Conservation (phyloP, 2,797 vertebrate genomes). For the Acestrorhynchus altus region DNA sequence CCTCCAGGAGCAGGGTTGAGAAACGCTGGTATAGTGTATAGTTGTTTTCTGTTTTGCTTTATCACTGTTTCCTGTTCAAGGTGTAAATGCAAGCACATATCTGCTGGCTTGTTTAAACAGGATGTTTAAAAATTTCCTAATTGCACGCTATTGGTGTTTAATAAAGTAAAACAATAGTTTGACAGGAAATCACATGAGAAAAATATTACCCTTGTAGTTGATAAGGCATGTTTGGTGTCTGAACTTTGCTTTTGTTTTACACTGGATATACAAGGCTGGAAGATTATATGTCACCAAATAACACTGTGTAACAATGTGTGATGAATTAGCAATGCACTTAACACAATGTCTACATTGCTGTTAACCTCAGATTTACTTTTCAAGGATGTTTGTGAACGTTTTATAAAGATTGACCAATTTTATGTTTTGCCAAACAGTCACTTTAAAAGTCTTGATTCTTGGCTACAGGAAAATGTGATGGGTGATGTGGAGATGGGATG, state of each 20-base stretch:
- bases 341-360: no score
- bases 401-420: no score
- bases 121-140: slow-evolving; percentile 19
- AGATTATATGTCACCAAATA: not conserved
- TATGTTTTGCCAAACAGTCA: no score
- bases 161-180: slow-evolving; percentile 2
- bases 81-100: not conserved
- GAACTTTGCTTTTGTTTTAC: not conserved
- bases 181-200: not conserved
- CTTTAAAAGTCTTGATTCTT: not conserved
- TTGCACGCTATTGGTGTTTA: not conserved
- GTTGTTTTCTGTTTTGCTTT: no score
- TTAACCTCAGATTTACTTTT: not conserved
- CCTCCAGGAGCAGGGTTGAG: no score
- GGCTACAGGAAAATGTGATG: slow-evolving; percentile 77
- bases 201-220: not conserved
- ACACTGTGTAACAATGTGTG: no score
- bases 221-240: not conserved
- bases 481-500: slow-evolving; percentile 76
- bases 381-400: not conserved
- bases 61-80: not conserved
- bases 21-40: no score
- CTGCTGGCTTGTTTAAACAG: not conserved
- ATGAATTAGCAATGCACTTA: no score
- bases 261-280: not conserved